These are phyloP conservation scores for Vireo altiloquus DNA, from an alignment of 2,113 vertebrate species.

Conservation along the genomic window DNA sequence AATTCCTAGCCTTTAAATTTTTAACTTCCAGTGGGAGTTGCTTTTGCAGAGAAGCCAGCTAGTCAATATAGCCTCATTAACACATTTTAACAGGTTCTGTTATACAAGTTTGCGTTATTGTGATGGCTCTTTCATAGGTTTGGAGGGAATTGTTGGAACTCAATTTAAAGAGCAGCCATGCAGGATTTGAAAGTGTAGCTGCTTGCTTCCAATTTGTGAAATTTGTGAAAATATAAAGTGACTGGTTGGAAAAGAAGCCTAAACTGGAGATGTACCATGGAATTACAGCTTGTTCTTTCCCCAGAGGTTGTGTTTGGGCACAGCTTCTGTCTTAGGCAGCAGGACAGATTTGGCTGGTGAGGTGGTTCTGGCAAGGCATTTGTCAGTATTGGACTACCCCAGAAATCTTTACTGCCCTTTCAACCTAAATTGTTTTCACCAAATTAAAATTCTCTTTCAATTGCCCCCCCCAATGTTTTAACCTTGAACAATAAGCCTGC, in stretches of 20 bases:
- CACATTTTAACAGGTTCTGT: not conserved
- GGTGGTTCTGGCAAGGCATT: not conserved
- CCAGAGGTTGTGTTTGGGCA: accelerated
- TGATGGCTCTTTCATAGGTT: not conserved
- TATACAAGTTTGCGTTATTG: not conserved
- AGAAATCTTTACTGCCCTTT: not conserved
- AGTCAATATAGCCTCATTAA: not conserved
- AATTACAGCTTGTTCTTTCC: not conserved
- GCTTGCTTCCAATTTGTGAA: not conserved
- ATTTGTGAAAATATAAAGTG: not conserved
- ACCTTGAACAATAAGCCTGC: not conserved
- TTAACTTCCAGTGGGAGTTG: constrained; percentile 18
- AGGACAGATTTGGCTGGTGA: not conserved
- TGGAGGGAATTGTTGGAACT: not conserved
- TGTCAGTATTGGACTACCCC: not conserved
- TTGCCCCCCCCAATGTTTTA: not conserved
- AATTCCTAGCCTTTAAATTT: not conserved
- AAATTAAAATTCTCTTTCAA: not conserved
- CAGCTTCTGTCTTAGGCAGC: not conserved
- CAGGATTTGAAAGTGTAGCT: not conserved
- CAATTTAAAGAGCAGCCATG: not conserved
- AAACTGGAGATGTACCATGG: not conserved
- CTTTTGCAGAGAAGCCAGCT: not conserved
- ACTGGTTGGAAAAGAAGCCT: not conserved
- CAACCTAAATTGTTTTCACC: not conserved